Percentiles rank a stretch among this genome's conserved stretches.
These are phyloP conservation scores for Agelaius phoeniceus DNA, from an alignment of 2,113 vertebrate species.

Conservation along the genomic window DNA sequence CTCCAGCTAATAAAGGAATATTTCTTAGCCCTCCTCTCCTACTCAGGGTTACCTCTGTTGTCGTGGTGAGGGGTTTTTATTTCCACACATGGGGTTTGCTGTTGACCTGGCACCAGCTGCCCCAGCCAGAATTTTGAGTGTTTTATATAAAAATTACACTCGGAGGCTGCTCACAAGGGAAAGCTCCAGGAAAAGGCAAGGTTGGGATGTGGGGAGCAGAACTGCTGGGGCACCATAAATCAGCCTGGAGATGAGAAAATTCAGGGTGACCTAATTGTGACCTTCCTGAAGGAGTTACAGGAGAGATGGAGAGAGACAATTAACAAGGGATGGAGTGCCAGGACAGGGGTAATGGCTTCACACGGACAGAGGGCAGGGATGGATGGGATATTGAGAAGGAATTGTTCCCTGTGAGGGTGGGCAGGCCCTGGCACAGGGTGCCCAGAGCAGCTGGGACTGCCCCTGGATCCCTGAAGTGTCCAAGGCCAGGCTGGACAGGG, in stretches of 20 bases:
- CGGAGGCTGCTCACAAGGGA: neutral
- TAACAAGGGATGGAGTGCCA: neutral
- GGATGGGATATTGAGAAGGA: rapidly evolving
- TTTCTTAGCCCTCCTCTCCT: neutral
- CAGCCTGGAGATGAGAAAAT: neutral
- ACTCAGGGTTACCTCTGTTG: neutral
- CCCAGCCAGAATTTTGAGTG: neutral
- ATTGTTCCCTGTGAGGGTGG: neutral
- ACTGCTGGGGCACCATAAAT: neutral
- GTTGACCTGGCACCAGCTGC: neutral
- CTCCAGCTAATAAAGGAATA: neutral
- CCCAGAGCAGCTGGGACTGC: neutral
- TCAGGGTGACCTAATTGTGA: rapidly evolving
- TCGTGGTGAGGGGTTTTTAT: neutral
- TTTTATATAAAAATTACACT: rapidly evolving
- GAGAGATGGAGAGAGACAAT: neutral
- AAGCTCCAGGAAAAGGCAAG: neutral
- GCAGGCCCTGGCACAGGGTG: neutral
- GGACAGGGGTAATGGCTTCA: neutral
- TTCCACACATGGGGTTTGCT: neutral
- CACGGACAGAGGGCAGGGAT: too few relatives aligned
- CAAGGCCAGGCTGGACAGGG: neutral
- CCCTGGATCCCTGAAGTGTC: neutral
- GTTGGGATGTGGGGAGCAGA: neutral
- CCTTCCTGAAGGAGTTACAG: neutral